Percentiles rank a stretch among this genome's conserved stretches.
phyloP scores from a whole-genome alignment of 2,113 vertebrate species.

The Lagenorhynchus albirostris region DNA sequence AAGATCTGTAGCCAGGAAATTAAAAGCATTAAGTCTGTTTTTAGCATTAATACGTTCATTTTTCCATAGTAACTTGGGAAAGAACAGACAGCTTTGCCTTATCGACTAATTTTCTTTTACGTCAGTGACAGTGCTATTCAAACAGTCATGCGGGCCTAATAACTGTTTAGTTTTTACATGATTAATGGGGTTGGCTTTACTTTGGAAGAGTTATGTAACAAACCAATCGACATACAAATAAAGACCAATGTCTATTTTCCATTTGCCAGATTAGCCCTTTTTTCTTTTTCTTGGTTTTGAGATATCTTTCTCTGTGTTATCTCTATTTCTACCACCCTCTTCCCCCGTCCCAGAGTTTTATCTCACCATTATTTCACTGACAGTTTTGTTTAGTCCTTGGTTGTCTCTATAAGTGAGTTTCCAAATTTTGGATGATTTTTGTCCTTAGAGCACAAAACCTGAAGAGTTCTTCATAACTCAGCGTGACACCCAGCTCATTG shows the following conservation, averaged over 20 bases:
- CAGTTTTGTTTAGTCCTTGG: not conserved
- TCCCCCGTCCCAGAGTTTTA: not conserved
- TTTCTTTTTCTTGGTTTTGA: not conserved
- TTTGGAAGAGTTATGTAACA: slow-evolving; percentile 58
- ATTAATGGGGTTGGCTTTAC: slow-evolving; percentile 50
- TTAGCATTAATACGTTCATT: slow-evolving; percentile 48
- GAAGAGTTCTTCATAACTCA: not conserved
- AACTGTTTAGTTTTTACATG: slow-evolving; percentile 52
- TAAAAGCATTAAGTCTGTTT: slow-evolving; percentile 37
- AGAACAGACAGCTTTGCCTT: slow-evolving; percentile 41
- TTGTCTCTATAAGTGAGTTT: not conserved
- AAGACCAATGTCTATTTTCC: slow-evolving; percentile 27
- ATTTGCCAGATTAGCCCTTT: slow-evolving; percentile 10
- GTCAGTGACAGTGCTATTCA: slow-evolving; percentile 61
- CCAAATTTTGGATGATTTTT: not conserved
- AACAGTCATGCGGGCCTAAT: slow-evolving; percentile 54
- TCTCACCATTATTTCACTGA: not conserved
- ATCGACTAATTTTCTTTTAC: slow-evolving; percentile 54
- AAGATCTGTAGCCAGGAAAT: slow-evolving; percentile 34
- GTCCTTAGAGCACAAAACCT: not conserved
- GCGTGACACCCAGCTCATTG: not conserved
- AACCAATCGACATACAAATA: slow-evolving; percentile 17
- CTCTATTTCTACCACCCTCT: not conserved
- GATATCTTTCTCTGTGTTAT: not conserved
- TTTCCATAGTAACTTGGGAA: slow-evolving; percentile 55